Evolutionary conservation across 2,797 vertebrate species (phyloP), one percentile per base, ranked within the genome.

Genomic region (Gymnodraco acuticeps): DNA sequence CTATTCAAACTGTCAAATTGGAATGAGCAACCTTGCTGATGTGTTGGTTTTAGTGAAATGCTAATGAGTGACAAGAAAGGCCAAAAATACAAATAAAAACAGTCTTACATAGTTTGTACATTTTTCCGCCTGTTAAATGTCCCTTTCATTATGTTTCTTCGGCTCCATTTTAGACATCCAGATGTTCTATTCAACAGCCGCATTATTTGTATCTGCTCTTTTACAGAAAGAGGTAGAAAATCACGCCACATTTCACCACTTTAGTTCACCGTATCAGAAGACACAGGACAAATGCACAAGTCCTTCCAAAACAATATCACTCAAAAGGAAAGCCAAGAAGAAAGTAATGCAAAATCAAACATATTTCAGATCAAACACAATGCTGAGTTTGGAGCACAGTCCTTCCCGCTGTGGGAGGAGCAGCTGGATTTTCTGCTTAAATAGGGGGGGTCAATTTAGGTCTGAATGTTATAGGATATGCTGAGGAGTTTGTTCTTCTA

Each of bases 371-470:
- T 75, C 67, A 68, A 55, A 70, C 52, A 71, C 33, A 42, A 42
- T 43, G 67, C 68, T 70, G 58, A 70, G 59, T 51, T 51, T 48
- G 42, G 19, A 67, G 58, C 20, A 11, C 27, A 50, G 2, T 31
- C 50, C 19, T 45, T 50, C 64, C 72, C 5, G 76, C 72, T 79
- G 64, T 46, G 45, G 19, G 64, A 71, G 3, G 48, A 69, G 60
- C 78, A 84, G 73, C 70, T 79, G 75, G 75, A 73, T 58, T 68
- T 70, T 62, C 27, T 65, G 73, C 47, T 83, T 31, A 43, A 31
- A 69, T n/a, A 2, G 7, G 15, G 3, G 17, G 51, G 61, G 64
- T 71, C 55, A 58, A 23, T 46, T 63, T 31, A 53, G 63, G 48
- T 64, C 66, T 23, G 54, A 67, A n/a, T 54, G 3, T 53, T 68